Conservation (phyloP, 2,113 vertebrate genomes). For the Gracilinanus agilis region DNA sequence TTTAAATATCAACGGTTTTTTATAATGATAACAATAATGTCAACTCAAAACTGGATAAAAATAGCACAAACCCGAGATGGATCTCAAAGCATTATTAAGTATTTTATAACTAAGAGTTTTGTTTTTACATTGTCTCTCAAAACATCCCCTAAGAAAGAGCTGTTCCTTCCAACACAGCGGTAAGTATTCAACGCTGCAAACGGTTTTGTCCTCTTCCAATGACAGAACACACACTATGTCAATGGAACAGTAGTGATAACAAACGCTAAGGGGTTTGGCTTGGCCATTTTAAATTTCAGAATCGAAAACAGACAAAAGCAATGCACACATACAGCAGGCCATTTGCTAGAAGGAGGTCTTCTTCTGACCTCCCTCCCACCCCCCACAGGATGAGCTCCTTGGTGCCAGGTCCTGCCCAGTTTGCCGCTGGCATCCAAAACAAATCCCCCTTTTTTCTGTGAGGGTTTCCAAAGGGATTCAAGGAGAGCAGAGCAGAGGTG, state of each 20-base stretch:
- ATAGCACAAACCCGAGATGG: background rate
- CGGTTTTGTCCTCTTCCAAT: background rate
- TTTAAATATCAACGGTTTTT: background rate
- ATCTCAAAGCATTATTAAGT: background rate
- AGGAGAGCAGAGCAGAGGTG: background rate
- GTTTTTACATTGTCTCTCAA: background rate
- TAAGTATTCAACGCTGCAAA: background rate
- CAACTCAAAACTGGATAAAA: background rate
- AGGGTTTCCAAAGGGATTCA: background rate
- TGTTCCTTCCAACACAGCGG: background rate
- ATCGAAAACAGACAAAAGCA: background rate
- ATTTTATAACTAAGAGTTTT: background rate
- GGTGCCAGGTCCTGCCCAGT: background rate
- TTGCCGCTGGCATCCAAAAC: background rate
- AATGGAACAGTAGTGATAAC: background rate
- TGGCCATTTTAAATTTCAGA: background rate
- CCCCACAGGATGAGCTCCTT: background rate
- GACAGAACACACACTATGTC: background rate
- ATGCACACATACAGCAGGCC: background rate
- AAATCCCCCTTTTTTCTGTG: background rate
- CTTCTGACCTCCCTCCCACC: background rate
- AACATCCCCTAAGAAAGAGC: background rate
- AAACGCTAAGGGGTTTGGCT: background rate
- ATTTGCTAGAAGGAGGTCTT: background rate
- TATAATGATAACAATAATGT: background rate